Evolutionary conservation across 2,888 invertebrate genomes (phyloP).

Genomic region (Phortica okadai): DNA sequence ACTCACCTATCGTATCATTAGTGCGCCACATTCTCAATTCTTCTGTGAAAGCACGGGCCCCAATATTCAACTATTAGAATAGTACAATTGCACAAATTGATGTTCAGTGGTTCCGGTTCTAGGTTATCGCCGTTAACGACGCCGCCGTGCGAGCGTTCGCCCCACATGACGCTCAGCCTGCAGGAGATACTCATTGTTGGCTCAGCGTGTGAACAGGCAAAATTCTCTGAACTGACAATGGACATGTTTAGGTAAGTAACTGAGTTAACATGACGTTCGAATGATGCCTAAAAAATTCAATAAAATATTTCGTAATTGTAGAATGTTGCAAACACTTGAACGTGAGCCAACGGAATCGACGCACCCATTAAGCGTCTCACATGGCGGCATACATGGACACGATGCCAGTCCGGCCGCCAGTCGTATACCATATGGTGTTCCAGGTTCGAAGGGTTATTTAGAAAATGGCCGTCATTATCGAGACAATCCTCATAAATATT

Average conservation of each 20-base stretch:
- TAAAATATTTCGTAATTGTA: constrained; percentile 50
- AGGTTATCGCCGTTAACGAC: constrained; percentile 89
- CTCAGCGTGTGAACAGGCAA: constrained; percentile 94
- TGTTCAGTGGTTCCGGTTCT: constrained; percentile 77
- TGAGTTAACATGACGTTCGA: background rate
- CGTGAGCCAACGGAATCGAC: constrained; percentile 92
- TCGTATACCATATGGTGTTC: constrained; percentile 78
- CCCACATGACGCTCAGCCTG: constrained; percentile 90
- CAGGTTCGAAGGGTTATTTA: constrained; percentile 79
- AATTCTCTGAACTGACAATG: constrained; percentile 96
- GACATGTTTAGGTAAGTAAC: constrained; percentile 88
- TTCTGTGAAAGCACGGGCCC: constrained; percentile 78
- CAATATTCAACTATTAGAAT: constrained; percentile 73
- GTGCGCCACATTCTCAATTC: constrained; percentile 76
- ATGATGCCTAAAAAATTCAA: no score
- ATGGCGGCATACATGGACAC: constrained; percentile 76
- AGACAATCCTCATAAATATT: constrained; percentile 97
- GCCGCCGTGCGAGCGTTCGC: constrained; percentile 91
- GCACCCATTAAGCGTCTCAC: constrained; percentile 79
- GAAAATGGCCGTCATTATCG: constrained; percentile 86
- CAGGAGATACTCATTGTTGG: constrained; percentile 97
- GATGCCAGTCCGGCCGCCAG: constrained; percentile 77
- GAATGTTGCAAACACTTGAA: constrained; percentile 96
- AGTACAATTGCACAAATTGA: constrained; percentile 76
- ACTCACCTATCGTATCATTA: constrained; percentile 65